Base-by-base conservation (phyloP, 2,113 vertebrate species). In the Leuciscus idus region DNA sequence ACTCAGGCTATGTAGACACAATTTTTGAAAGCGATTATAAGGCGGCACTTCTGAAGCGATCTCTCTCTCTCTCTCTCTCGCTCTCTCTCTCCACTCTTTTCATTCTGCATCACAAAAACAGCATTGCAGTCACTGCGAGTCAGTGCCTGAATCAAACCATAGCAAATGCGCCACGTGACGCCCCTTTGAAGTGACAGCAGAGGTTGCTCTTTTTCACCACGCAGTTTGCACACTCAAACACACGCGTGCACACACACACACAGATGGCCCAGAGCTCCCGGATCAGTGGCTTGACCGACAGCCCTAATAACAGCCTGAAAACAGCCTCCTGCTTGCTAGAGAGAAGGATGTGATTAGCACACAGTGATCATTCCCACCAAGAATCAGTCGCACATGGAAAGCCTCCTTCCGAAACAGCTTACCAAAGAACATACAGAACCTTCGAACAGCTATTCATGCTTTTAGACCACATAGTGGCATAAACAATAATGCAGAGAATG, bases 241-340 rank as follows among this genome's bases (percentile, higher is more conserved):
- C 66, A 50, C 36, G 5, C 81, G 4, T 52, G 15, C 81, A 84
- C 70, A 80, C 48, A 19, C 59, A 81, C 87, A 88, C 72, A 52
- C 84, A 89, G 87, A 87, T 87, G 87, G 73, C 86, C 73, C 10
- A n/a, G n/a, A 79, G 83, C 85, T 84, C 62, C 79, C 66, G 15
- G 83, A 83, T 88, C 85, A 81, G 57, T 85, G 87, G 83, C 83
- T 85, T 70, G 81, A 88, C 75, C 82, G 87, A 90, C 83, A 85
- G 75, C 66, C 86, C 83, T 87, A 88, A 90, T 90, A 87, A 86
- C 87, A 88, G 85, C 83, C 83, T 89, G 81, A 81, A 77, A 86
- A 66, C 84, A 81, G 85, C 81, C 81, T 86, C 84, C 46, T 64
- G 57, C 79, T 50, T 76, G 28, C 48, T 36, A 23, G 83, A 82